These are phyloP conservation scores for Naso thynnoides DNA, from an alignment of 2,797 vertebrate species.

Conservation along the genomic window DNA sequence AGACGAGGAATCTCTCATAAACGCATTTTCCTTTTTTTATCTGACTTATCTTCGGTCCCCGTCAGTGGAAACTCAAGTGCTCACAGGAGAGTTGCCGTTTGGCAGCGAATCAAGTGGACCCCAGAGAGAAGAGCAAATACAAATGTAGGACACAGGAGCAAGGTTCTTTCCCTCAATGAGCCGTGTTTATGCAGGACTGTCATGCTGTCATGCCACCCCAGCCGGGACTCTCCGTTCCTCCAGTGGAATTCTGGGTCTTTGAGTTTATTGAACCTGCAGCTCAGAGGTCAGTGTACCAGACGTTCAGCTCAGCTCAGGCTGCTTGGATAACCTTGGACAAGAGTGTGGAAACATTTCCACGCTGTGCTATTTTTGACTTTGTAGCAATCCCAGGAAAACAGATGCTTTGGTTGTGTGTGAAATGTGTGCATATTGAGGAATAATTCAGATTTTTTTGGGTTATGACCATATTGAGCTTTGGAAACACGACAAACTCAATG, in stretches of 20 bases:
- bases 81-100: conserved; percentile 55
- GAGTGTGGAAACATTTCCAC: neutral
- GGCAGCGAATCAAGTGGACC: conserved; percentile 58
- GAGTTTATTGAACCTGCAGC: conserved; percentile 49
- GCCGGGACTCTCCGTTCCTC: conserved; percentile 23
- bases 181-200: conserved; percentile 58
- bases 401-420: neutral
- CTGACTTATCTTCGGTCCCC: conserved; percentile 50
- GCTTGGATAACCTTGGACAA: conserved; percentile 29
- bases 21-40: conserved; percentile 34
- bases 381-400: neutral
- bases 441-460: neutral
- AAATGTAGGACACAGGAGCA: conserved; percentile 72
- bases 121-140: conserved; percentile 52
- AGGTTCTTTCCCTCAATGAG: conserved; percentile 56
- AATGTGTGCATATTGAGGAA: neutral
- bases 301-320: conserved; percentile 27
- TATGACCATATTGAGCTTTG: neutral
- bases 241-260: conserved; percentile 51
- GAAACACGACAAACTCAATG: neutral
- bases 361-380: neutral
- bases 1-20: conserved; percentile 27
- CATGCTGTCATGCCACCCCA: conserved; percentile 52
- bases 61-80: conserved; percentile 52
- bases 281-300: conserved; percentile 48